Conservation (phyloP, 2,113 vertebrate genomes). For the Sterna hirundo region DNA sequence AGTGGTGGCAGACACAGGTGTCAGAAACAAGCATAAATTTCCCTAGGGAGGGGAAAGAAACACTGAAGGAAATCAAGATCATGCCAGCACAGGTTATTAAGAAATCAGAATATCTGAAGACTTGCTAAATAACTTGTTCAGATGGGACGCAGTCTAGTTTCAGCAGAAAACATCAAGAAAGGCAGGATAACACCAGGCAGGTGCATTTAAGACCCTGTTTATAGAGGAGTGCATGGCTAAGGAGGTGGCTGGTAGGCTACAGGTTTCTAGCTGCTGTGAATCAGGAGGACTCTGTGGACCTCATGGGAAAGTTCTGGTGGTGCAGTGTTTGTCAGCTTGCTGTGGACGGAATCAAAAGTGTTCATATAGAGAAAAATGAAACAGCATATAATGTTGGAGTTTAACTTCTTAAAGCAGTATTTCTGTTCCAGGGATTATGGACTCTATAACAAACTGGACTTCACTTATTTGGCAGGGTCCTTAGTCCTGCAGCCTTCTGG, state of each 20-base stretch:
- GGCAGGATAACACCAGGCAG: background rate
- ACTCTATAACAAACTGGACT: conserved; percentile 17
- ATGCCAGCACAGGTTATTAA: conserved; percentile 5
- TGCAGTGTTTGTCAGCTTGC: background rate
- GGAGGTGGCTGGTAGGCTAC: background rate
- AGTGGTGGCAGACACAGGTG: conserved; percentile 26
- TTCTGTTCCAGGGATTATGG: background rate
- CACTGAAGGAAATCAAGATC: conserved; percentile 12
- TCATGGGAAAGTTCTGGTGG: background rate
- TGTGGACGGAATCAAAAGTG: background rate
- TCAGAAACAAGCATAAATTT: conserved; percentile 41
- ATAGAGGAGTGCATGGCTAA: background rate
- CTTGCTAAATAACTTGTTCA: conserved; percentile 31
- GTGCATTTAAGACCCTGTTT: background rate
- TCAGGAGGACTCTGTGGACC: background rate
- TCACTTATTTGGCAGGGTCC: conserved; percentile 3
- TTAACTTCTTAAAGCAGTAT: background rate
- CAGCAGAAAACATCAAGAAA: background rate
- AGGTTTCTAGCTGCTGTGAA: background rate
- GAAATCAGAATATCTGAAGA: conserved; percentile 53
- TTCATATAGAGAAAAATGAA: background rate
- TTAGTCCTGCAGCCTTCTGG: conserved; percentile 38
- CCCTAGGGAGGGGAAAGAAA: conserved; percentile 38
- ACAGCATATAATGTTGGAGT: background rate
- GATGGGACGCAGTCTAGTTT: background rate